Conservation (phyloP, 2,113 vertebrate species). For the Micromys minutus region DNA sequence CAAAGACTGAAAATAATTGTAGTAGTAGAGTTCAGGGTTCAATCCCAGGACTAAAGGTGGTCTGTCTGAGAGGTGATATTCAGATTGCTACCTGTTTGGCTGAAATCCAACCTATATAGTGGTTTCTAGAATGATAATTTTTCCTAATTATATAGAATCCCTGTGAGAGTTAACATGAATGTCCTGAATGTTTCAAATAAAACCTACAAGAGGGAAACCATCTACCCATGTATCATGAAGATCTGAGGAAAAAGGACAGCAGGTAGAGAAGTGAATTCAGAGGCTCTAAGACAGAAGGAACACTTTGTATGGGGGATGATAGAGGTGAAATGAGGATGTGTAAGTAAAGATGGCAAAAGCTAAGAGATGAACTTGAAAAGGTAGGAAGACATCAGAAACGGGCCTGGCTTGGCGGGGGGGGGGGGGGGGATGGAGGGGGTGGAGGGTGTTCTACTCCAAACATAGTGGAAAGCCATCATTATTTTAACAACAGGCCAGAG, state of each 20-base stretch:
- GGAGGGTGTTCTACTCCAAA: slow-evolving; percentile 12
- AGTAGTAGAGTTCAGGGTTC: background rate
- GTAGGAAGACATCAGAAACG: background rate
- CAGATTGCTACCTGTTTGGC: background rate
- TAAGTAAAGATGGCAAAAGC: background rate
- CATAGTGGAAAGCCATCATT: background rate
- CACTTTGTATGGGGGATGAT: background rate
- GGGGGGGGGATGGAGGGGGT: no score
- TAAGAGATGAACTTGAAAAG: background rate
- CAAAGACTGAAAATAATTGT: background rate
- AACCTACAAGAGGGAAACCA: slow-evolving; percentile 13
- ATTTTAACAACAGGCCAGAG: background rate
- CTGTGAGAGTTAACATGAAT: background rate
- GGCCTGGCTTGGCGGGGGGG: no score
- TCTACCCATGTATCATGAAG: background rate
- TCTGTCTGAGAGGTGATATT: background rate
- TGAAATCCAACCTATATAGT: background rate
- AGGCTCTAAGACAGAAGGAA: background rate
- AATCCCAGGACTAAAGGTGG: background rate
- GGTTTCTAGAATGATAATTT: background rate
- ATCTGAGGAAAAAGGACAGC: background rate
- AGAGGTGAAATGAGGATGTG: background rate
- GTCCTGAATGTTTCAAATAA: background rate
- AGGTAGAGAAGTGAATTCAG: background rate
- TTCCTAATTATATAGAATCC: background rate